These are phyloP conservation scores for Drosophila mayaguana DNA, from an alignment of 2,888 invertebrate genomes.

Conservation along the genomic window DNA sequence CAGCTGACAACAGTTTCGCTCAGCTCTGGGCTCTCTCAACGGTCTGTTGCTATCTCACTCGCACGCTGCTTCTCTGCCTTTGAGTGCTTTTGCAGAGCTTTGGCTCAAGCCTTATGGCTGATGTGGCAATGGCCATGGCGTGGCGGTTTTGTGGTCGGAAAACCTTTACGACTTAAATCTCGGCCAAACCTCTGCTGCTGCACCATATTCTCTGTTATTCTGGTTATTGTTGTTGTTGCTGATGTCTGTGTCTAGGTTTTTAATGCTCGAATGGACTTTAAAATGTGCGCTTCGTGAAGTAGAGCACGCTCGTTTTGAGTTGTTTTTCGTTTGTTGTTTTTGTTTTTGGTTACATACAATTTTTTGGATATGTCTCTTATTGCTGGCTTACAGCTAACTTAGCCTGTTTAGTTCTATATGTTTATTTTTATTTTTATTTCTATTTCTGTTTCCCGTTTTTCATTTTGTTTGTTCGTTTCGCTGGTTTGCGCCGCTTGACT, in stretches of 20 bases:
- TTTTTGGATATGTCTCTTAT: constrained; percentile 26
- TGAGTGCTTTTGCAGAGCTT: constrained; percentile 50
- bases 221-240: constrained; percentile 6
- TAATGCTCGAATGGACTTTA: constrained; percentile 70
- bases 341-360: neutral
- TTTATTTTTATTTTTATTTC: constrained; percentile 21
- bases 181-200: constrained; percentile 26
- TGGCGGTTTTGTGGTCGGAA: constrained; percentile 42
- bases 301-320: constrained; percentile 54
- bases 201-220: neutral
- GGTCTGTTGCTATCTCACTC: neutral
- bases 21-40: neutral
- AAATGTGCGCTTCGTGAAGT: constrained; percentile 57
- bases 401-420: constrained; percentile 55
- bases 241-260: constrained; percentile 43
- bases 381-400: constrained; percentile 32
- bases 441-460: constrained; percentile 32
- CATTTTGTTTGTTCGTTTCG: constrained; percentile 28
- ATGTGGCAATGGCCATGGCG: constrained; percentile 44
- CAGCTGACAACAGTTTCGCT: constrained; percentile 34
- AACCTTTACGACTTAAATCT: constrained; percentile 46
- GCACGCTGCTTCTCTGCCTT: constrained; percentile 22
- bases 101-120: constrained; percentile 31
- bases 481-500: constrained; percentile 55
- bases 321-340: constrained; percentile 20